These are phyloP conservation scores for Heliconius nattereri DNA, from an alignment of 1,140 invertebrate species.

Conservation along the genomic window DNA sequence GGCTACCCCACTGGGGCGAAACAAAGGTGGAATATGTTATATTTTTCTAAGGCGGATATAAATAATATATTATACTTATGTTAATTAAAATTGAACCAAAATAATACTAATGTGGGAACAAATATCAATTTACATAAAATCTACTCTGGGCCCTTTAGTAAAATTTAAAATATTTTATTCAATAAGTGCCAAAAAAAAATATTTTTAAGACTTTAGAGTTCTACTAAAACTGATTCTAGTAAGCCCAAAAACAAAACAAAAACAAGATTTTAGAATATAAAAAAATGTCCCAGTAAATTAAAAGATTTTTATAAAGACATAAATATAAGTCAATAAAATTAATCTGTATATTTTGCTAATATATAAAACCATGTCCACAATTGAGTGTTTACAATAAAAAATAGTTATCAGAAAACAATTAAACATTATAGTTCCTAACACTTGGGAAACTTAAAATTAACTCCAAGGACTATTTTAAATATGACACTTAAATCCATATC, in stretches of 20 bases:
- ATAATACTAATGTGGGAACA: neutral
- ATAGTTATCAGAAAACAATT: no score
- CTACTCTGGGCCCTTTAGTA: neutral
- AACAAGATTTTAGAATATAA: neutral
- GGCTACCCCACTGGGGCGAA: slow-evolving; percentile 10
- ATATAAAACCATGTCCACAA: slow-evolving; percentile 10
- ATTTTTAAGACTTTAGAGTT: no score
- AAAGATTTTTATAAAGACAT: neutral
- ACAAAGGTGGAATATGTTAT: neutral
- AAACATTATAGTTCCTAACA: neutral
- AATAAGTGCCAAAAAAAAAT: no score
- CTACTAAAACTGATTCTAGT: no score
- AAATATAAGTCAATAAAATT: neutral
- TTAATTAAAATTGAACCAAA: neutral
- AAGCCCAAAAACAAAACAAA: no score
- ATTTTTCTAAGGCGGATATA: slow-evolving; percentile 3
- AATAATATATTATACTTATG: slow-evolving; percentile 4
- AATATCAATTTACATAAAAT: neutral
- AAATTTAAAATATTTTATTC: no score
- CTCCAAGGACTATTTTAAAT: neutral
- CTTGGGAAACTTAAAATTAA: neutral
- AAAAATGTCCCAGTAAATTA: neutral
- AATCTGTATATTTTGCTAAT: neutral
- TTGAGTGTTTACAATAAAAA: neutral
- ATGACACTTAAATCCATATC: neutral